A percentile compares a stretch with the other conserved stretches of the same genome.
phyloP scores from a whole-genome alignment of 2,888 invertebrate genomes.

The Endotricha flammealis region DNA sequence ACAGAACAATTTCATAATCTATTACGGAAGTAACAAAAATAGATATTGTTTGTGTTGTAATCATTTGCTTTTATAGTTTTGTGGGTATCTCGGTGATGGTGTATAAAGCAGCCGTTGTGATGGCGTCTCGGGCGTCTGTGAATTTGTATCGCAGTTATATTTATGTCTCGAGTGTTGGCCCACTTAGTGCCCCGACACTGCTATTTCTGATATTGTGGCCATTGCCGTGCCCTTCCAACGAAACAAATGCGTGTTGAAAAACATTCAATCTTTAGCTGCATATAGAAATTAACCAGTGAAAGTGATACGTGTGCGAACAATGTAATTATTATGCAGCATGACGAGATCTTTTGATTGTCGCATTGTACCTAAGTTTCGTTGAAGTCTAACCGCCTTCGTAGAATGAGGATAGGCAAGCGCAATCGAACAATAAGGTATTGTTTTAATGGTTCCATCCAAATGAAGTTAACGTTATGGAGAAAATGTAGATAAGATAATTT shows the following conservation, averaged over 20 bases:
- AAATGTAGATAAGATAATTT: slow-evolving; percentile 51
- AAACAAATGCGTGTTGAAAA: slow-evolving; percentile 10
- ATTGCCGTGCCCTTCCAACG: slow-evolving; percentile 50
- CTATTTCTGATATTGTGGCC: slow-evolving; percentile 60
- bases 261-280: not conserved
- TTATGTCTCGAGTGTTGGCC: slow-evolving; percentile 42
- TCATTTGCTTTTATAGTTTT: slow-evolving; percentile 28
- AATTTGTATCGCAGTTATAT: slow-evolving; percentile 45
- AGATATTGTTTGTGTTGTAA: slow-evolving; percentile 32
- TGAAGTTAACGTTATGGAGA: slow-evolving; percentile 47
- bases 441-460: slow-evolving; percentile 35
- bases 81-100: slow-evolving; percentile 27
- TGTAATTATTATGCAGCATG: slow-evolving; percentile 29
- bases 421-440: slow-evolving; percentile 55
- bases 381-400: slow-evolving; percentile 15
- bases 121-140: slow-evolving; percentile 32
- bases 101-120: slow-evolving; percentile 33
- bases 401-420: slow-evolving; percentile 29
- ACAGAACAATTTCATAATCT: slow-evolving; percentile 18
- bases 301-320: slow-evolving; percentile 29
- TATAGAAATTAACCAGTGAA: slow-evolving; percentile 21
- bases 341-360: slow-evolving; percentile 32
- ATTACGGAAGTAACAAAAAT: slow-evolving; percentile 27
- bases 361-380: slow-evolving; percentile 1
- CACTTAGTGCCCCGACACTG: slow-evolving; percentile 52